phyloP scores from a whole-genome alignment of 2,113 vertebrate species.

The Blennius ocellaris region DNA sequence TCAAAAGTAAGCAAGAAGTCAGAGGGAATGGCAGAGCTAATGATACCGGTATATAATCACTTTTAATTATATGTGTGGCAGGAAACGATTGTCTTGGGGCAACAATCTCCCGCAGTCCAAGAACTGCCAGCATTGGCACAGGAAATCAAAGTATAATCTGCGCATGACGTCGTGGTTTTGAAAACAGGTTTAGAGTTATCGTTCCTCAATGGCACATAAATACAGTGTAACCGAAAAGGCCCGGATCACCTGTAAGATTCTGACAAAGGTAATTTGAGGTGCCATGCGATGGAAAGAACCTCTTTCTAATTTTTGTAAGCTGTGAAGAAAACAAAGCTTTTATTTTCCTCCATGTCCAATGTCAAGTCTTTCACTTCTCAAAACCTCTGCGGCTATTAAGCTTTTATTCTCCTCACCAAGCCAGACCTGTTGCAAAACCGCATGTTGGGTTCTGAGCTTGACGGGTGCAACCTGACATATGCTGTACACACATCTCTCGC shows the following conservation, averaged over 20 bases:
- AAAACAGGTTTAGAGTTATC: conserved; percentile 23
- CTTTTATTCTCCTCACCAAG: conserved; percentile 23
- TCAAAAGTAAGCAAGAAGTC: conserved; percentile 53
- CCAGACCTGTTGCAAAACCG: conserved; percentile 19
- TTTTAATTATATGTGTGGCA: conserved; percentile 65
- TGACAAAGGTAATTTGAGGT: conserved; percentile 31
- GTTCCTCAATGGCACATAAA: conserved; percentile 19
- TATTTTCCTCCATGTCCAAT: conserved; percentile 15
- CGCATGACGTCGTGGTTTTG: conserved; percentile 23
- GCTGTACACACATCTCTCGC: background rate
- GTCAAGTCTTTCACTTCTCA: background rate
- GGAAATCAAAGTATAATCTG: conserved; percentile 30
- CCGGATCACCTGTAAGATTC: conserved; percentile 10
- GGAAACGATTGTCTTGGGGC: conserved; percentile 26
- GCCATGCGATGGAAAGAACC: conserved; percentile 5
- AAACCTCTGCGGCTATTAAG: conserved; percentile 14
- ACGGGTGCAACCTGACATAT: too few relatives aligned
- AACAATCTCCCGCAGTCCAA: background rate
- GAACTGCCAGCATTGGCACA: conserved; percentile 13
- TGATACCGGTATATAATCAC: conserved; percentile 42
- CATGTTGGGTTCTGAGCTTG: conserved; percentile 9
- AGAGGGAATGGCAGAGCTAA: conserved; percentile 37
- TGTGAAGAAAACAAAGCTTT: conserved; percentile 22
- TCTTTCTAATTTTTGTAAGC: conserved; percentile 26
- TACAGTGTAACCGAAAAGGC: conserved; percentile 3